These are phyloP conservation scores for Rhagium mordax DNA, from an alignment of 2,888 invertebrate genomes.

Conservation along the genomic window DNA sequence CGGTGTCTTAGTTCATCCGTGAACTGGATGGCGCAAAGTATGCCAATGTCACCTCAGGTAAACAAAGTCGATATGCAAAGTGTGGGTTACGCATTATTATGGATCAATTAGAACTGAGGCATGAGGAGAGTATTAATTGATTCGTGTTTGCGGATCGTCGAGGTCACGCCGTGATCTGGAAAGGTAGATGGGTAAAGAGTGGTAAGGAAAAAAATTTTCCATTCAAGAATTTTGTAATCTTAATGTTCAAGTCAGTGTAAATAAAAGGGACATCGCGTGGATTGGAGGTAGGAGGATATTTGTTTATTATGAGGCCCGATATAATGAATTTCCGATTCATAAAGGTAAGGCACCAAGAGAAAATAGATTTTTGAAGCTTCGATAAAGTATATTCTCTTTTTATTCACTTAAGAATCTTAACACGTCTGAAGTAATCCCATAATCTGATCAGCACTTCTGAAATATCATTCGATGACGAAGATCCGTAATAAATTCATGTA, in stretches of 20 bases:
- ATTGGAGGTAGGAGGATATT: too few species aligned
- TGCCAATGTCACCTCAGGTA: slow-evolving; percentile 33
- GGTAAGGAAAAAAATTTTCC: too few species aligned
- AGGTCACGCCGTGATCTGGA: neutral
- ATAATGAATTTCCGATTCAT: too few species aligned
- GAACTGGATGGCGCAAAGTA: slow-evolving; percentile 4
- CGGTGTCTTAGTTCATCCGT: slow-evolving; percentile 6
- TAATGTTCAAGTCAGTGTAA: too few species aligned
- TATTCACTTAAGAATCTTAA: too few species aligned
- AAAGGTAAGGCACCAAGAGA: too few species aligned
- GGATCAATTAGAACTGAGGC: neutral
- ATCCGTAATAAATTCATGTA: neutral
- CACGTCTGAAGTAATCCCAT: neutral
- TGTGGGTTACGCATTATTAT: neutral
- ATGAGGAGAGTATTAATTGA: neutral
- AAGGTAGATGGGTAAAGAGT: too few species aligned
- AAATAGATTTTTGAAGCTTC: too few species aligned
- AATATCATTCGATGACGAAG: neutral
- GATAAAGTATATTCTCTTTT: too few species aligned
- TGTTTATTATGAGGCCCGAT: too few species aligned
- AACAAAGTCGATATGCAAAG: slow-evolving; percentile 4
- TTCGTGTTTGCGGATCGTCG: neutral
- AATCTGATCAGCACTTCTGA: neutral
- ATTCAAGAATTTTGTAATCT: too few species aligned
- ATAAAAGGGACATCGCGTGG: too few species aligned